Evolutionary conservation across 2,888 invertebrate genomes (phyloP).

Genomic region (Xylophagus ater): DNA sequence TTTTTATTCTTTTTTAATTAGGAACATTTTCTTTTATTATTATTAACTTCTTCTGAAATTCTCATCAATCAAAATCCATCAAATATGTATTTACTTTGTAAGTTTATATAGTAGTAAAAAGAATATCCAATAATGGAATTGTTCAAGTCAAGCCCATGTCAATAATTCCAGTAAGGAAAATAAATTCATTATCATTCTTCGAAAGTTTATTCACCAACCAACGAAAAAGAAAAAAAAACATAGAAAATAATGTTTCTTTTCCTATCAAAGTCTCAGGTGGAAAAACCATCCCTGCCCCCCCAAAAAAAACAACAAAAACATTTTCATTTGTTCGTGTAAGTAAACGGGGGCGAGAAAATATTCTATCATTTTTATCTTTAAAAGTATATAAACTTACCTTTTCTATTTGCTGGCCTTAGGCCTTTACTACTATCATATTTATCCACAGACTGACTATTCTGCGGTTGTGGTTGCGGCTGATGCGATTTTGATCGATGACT

Average conservation of each 20-base stretch:
- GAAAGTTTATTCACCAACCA: no score
- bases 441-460: slow-evolving; percentile 10
- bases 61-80: slow-evolving; percentile 12
- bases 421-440: slow-evolving; percentile 5
- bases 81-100: slow-evolving; percentile 6
- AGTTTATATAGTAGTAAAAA: background rate
- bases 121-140: no score
- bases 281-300: no score
- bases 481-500: slow-evolving; percentile 31
- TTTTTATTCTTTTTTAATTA: background rate
- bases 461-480: slow-evolving; percentile 25
- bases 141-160: slow-evolving; percentile 1
- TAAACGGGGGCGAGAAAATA: no score
- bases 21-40: no score
- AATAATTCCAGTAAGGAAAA: background rate
- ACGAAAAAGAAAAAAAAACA: no score
- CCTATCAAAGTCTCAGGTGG: no score
- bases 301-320: slow-evolving; percentile 2
- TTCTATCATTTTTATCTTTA: background rate
- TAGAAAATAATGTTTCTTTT: no score
- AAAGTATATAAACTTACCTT: slow-evolving; percentile 4
- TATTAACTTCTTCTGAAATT: no score
- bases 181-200: no score
- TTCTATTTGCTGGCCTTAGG: slow-evolving; percentile 5
- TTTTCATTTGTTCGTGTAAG: no score